These are phyloP conservation scores for Drosophila nigrodunni DNA, from an alignment of 1,140 invertebrate genomes.

Conservation along the genomic window DNA sequence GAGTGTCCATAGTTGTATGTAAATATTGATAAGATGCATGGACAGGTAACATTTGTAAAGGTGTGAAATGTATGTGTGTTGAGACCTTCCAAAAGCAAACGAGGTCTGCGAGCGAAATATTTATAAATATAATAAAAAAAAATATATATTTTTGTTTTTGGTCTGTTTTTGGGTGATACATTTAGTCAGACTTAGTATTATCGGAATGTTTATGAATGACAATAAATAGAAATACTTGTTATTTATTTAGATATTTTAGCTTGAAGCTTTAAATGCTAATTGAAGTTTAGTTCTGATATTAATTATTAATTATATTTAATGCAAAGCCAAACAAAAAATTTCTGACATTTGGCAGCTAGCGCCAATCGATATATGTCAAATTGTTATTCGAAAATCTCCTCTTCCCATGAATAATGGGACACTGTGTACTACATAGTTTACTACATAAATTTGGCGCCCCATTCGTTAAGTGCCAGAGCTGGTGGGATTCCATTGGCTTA, in stretches of 20 bases:
- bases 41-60: slow-evolving; percentile 29
- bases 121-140: neutral
- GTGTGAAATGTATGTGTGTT: slow-evolving; percentile 19
- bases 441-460: slow-evolving; percentile 37
- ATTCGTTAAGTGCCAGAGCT: slow-evolving; percentile 65
- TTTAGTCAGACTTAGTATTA: slow-evolving; percentile 34
- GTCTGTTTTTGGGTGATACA: slow-evolving; percentile 36
- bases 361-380: slow-evolving; percentile 67
- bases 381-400: slow-evolving; percentile 21
- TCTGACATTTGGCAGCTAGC: neutral
- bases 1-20: slow-evolving; percentile 55
- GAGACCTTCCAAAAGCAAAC: slow-evolving; percentile 29
- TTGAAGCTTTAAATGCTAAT: slow-evolving; percentile 61
- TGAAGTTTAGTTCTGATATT: slow-evolving; percentile 57
- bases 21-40: slow-evolving; percentile 60
- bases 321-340: slow-evolving; percentile 54
- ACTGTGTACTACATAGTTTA: neutral
- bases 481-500: slow-evolving; percentile 44
- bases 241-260: slow-evolving; percentile 45
- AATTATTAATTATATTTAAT: slow-evolving; percentile 61
- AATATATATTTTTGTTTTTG: slow-evolving; percentile 12
- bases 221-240: slow-evolving; percentile 49
- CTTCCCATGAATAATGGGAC: slow-evolving; percentile 66
- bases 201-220: slow-evolving; percentile 11
- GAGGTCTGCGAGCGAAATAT: slow-evolving; percentile 26